Evolutionary conservation across 1,140 invertebrate species (phyloP).

Genomic region (Oncopeltus fasciatus): DNA sequence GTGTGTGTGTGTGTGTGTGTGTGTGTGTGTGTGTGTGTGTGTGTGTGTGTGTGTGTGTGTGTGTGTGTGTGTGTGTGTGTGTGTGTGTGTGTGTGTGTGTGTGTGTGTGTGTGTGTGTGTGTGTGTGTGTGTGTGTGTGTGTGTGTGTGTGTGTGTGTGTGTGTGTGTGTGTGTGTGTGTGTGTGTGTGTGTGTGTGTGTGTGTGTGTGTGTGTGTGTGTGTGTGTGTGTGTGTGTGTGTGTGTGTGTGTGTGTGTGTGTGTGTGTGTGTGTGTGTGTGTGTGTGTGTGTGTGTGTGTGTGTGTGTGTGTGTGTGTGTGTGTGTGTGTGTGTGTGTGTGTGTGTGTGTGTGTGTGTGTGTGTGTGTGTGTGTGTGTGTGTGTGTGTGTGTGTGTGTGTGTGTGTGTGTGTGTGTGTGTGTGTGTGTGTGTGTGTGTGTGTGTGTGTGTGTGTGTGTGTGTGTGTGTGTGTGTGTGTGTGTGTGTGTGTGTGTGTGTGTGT

Average conservation of each 20-base stretch:
- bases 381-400: background rate
- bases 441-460: too few relatives aligned
- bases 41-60: background rate
- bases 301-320: background rate
- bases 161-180: background rate
- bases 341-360: background rate
- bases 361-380: background rate
- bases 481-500: too few relatives aligned
- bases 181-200: background rate
- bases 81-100: background rate
- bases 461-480: too few relatives aligned
- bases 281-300: background rate
- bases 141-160: background rate
- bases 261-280: background rate
- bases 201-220: background rate
- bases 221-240: background rate
- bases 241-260: background rate
- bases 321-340: background rate
- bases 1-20: background rate
- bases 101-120: background rate
- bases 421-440: too few relatives aligned
- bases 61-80: background rate
- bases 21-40: too few relatives aligned
- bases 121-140: background rate
- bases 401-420: background rate